phyloP scores from a whole-genome alignment of 2,888 invertebrate species.

The Ormia ochracea region DNA sequence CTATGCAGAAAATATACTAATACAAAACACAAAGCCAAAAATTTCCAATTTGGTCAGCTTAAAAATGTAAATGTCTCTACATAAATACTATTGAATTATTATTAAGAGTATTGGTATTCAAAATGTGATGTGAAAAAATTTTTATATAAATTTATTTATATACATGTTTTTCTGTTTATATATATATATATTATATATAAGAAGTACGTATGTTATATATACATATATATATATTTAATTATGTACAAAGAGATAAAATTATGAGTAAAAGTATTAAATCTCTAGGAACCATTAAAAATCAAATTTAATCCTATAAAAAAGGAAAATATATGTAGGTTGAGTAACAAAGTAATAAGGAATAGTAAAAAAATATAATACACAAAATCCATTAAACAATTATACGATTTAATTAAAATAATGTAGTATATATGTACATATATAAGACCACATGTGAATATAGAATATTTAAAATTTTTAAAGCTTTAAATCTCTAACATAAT shows the following conservation, averaged over 20 bases:
- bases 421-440: constrained; percentile 2
- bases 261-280: constrained; percentile 32
- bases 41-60: too few species aligned
- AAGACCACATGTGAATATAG: constrained; percentile 55
- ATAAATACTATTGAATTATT: too few species aligned
- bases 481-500: constrained; percentile 50
- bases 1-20: too few species aligned
- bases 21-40: too few species aligned
- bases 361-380: constrained; percentile 8
- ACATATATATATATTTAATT: not conserved
- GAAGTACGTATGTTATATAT: too few species aligned
- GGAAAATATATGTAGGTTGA: constrained; percentile 20
- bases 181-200: too few species aligned
- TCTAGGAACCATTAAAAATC: constrained; percentile 51
- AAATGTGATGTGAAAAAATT: too few species aligned
- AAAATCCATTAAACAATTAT: constrained; percentile 35
- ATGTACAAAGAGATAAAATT: constrained; percentile 17
- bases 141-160: too few species aligned
- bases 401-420: constrained; percentile 16
- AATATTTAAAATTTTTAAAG: constrained; percentile 60
- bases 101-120: too few species aligned
- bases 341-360: constrained; percentile 31
- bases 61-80: too few species aligned
- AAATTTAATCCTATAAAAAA: constrained; percentile 49
- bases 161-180: too few species aligned